Evolutionary conservation across 2,113 vertebrate genomes (phyloP), one percentile per base, ranked within the genome.

Genomic region (Oryzias melastigma): DNA sequence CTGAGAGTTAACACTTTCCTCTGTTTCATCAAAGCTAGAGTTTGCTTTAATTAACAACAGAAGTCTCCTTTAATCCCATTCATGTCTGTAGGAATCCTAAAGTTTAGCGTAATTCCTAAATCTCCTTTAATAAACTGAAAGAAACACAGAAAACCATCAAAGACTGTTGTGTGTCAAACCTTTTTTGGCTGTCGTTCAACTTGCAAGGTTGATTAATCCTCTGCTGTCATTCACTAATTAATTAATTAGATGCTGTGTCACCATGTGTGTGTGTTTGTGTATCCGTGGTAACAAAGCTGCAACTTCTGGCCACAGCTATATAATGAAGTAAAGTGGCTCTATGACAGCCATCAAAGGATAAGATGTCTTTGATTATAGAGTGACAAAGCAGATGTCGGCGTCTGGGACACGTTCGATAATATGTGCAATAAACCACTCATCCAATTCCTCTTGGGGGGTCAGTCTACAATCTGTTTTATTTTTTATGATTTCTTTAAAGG

Each of bases 151-250:
- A 35, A 35, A 35, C 35, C 35, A 35, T 35, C 35, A 35, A 35
- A 35, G 35, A 35, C 35, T 35, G 27, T 29, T 35, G 35, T 35
- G 35, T 35, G 10, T 35, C 35, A 35, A 35, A 35, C 25, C 62
- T 55, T 65, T 77, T 47, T 73, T 81, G 75, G 64, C 82, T 47
- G 55, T 52, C 65, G 64, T 70, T 85, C 78, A 78, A 67, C 51
- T 58, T 56, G 67, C 64, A 66, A 46, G 63, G 64, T 60, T 68
- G 81, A 90, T 88, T 85, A 87, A 90, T 91, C 77, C 80, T 75
- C 52, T 73, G 78, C 64, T 85, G 90, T 83, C 85, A 81, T 60
- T 80, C 87, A 89, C 81, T 86, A 88, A 90, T 90, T 88, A 87
- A 88, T 91, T 86, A 74, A 89, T 87, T 67, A 62, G 77, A 82